Evolutionary conservation across 2,113 vertebrate genomes (phyloP).

Genomic region (Callorhinus ursinus): DNA sequence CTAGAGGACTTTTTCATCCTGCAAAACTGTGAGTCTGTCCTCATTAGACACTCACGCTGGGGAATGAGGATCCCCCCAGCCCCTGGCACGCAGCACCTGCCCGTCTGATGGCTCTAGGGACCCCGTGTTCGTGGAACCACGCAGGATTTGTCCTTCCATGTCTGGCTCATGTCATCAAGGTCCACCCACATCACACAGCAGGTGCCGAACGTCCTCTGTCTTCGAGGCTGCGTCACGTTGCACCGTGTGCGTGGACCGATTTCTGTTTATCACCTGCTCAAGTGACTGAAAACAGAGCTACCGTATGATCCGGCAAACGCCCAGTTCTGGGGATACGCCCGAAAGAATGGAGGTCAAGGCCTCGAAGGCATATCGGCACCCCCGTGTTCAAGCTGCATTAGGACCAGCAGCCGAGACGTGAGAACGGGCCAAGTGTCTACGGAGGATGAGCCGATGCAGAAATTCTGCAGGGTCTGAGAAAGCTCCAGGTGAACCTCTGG

Average conservation of each 20-base stretch:
- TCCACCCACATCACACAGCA: fast-evolving
- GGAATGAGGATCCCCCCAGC: too few relatives aligned
- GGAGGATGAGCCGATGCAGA: fast-evolving
- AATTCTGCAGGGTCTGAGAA: neutral
- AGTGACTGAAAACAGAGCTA: fast-evolving
- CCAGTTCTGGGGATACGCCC: neutral
- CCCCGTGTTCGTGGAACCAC: fast-evolving
- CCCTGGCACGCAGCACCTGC: fast-evolving
- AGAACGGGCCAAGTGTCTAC: neutral
- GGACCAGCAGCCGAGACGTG: fast-evolving
- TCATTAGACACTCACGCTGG: neutral
- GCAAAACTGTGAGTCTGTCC: neutral
- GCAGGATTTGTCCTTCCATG: fast-evolving
- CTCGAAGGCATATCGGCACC: neutral
- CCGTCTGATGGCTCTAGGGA: fast-evolving
- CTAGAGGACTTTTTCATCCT: fast-evolving
- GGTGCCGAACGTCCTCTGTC: fast-evolving
- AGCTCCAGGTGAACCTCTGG: neutral
- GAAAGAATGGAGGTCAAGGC: neutral
- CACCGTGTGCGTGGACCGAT: fast-evolving
- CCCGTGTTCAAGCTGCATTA: neutral
- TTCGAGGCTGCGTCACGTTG: too few relatives aligned
- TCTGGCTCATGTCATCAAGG: neutral
- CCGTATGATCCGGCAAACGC: fast-evolving
- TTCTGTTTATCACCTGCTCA: fast-evolving